Percentiles rank a stretch among this genome's conserved stretches.
Evolutionary conservation across 2,888 invertebrate genomes (phyloP).

Genomic region (Volucella inflata): DNA sequence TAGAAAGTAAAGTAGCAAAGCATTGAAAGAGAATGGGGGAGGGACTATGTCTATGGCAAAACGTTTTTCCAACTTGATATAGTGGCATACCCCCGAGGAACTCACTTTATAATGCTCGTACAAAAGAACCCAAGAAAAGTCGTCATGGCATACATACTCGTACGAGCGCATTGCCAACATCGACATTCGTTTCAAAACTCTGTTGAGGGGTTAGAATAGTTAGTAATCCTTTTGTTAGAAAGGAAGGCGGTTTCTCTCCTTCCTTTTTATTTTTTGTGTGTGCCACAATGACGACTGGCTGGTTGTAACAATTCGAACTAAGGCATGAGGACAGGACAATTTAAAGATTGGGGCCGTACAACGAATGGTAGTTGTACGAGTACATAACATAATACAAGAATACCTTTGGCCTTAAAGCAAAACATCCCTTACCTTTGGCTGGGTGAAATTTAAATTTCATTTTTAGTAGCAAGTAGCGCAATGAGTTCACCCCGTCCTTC

Average conservation of each 20-base stretch:
- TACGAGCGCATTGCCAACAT: conserved; percentile 56
- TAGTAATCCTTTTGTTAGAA: no score
- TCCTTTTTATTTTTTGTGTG: conserved; percentile 26
- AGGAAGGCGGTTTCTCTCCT: background rate
- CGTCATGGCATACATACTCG: conserved; percentile 70
- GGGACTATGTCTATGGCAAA: conserved; percentile 34
- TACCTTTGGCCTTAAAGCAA: conserved; percentile 63
- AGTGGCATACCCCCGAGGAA: conserved; percentile 39
- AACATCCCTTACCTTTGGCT: conserved; percentile 1
- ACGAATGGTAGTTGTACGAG: no score
- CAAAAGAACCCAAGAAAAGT: conserved; percentile 64
- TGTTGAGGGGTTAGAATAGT: conserved; percentile 14
- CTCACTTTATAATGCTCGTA: conserved; percentile 25
- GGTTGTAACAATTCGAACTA: conserved; percentile 40
- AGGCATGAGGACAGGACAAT: conserved; percentile 23
- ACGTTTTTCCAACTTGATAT: conserved; percentile 50
- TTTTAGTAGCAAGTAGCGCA: conserved; percentile 25
- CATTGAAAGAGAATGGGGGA: background rate
- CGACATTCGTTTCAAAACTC: conserved; percentile 64
- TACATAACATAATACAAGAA: background rate
- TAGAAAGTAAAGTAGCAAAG: conserved; percentile 10
- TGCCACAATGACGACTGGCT: conserved; percentile 33
- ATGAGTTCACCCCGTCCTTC: conserved; percentile 22
- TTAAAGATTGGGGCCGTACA: conserved; percentile 3
- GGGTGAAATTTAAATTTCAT: conserved; percentile 61